phyloP scores from a whole-genome alignment of 1,140 invertebrate genomes.

The Drosophila baimaii region DNA sequence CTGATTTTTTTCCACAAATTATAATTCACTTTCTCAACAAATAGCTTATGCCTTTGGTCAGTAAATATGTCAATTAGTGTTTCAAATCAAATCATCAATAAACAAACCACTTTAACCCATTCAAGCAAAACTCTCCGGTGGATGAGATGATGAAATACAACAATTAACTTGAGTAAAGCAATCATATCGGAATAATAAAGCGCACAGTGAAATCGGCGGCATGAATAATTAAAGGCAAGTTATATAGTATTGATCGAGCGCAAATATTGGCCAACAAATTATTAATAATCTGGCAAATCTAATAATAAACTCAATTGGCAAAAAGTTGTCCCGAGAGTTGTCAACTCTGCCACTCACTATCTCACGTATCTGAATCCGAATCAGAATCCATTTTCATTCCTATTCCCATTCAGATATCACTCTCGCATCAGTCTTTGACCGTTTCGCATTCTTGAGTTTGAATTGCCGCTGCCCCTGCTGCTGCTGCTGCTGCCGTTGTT shows the following conservation, averaged over 20 bases:
- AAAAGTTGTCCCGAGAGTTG: slow-evolving; percentile 1
- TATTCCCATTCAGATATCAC: background rate
- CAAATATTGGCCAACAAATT: slow-evolving; percentile 16
- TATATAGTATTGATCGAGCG: background rate
- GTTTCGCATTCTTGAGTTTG: slow-evolving; percentile 29
- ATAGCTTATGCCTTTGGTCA: background rate
- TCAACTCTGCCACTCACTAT: background rate
- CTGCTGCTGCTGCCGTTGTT: slow-evolving; percentile 40
- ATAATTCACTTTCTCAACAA: background rate
- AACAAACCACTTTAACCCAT: background rate
- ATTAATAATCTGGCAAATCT: slow-evolving; percentile 16
- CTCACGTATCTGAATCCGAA: background rate
- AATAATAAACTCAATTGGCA: slow-evolving; percentile 24
- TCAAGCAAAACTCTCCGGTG: background rate
- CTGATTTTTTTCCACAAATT: no score
- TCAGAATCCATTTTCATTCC: background rate
- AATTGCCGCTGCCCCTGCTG: slow-evolving; percentile 16
- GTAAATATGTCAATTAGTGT: background rate
- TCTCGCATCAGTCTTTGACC: slow-evolving; percentile 3
- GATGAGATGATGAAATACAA: background rate
- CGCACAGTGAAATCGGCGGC: background rate
- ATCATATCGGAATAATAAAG: background rate
- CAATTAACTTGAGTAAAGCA: background rate
- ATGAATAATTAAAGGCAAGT: slow-evolving; percentile 11
- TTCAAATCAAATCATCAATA: background rate